Conservation (phyloP, 2,113 vertebrate genomes). For the Crotalus viridis region DNA sequence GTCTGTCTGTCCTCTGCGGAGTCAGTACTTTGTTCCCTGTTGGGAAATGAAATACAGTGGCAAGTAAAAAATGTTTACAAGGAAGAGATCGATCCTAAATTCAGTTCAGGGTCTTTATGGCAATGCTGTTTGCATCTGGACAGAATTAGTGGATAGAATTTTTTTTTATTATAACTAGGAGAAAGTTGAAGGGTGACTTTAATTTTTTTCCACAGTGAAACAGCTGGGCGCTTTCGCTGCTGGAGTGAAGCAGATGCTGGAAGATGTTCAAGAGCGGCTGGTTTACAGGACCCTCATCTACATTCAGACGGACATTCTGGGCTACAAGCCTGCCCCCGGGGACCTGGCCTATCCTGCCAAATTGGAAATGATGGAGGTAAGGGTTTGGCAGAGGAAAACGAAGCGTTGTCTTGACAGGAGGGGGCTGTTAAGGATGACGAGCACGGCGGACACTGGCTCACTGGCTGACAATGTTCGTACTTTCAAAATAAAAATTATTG, state of each 20-base stretch:
- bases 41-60: neutral
- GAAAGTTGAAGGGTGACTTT: neutral
- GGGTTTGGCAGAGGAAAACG: neutral
- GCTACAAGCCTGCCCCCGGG: constrained; percentile 93
- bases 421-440: neutral
- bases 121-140: neutral
- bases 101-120: neutral
- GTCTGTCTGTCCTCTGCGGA: neutral
- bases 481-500: too few species aligned
- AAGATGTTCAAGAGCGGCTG: constrained; percentile 95
- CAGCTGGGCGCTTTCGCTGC: constrained; percentile 91
- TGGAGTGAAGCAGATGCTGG: constrained; percentile 94
- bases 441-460: neutral
- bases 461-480: too few species aligned
- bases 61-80: neutral
- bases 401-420: neutral
- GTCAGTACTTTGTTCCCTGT: neutral
- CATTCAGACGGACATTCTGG: constrained; percentile 93
- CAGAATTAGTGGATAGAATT: neutral
- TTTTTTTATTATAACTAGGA: neutral
- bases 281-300: constrained; percentile 97
- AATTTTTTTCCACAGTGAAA: constrained; percentile 68
- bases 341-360: constrained; percentile 97
- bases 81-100: neutral
- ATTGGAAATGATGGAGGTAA: constrained; percentile 97